These are phyloP conservation scores for Synaphobranchus kaupii DNA, from an alignment of 2,797 vertebrate species.

Conservation along the genomic window DNA sequence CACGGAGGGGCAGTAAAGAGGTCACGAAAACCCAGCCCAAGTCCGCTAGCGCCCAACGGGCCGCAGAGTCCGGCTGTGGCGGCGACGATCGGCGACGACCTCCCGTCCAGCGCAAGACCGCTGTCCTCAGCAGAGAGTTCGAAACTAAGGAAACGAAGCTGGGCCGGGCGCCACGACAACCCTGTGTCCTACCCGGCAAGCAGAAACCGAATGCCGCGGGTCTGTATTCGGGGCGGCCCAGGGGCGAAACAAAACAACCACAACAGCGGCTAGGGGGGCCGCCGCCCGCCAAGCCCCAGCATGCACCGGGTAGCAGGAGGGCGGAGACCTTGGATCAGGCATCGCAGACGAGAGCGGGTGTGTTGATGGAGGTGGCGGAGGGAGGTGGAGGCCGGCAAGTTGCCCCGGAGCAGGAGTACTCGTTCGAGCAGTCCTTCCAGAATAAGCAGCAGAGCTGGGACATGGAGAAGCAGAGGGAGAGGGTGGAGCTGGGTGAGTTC, in stretches of 20 bases:
- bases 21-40: slow-evolving; percentile 20
- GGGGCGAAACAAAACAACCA: neutral
- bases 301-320: slow-evolving; percentile 28
- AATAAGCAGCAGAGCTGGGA: slow-evolving; percentile 83
- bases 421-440: slow-evolving; percentile 84
- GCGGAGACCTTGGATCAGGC: neutral
- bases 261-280: slow-evolving; percentile 20
- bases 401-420: slow-evolving; percentile 57
- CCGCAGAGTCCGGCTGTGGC: slow-evolving; percentile 57
- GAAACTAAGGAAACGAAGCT: slow-evolving; percentile 59
- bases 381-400: neutral
- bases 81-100: slow-evolving; percentile 57
- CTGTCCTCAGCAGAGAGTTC: slow-evolving; percentile 72
- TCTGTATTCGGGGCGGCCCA: slow-evolving; percentile 19
- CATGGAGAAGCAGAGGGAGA: slow-evolving; percentile 78
- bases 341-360: slow-evolving; percentile 27
- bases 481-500: slow-evolving; percentile 91
- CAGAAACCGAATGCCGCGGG: slow-evolving; percentile 63
- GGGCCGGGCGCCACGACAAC: slow-evolving; percentile 36
- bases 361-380: neutral
- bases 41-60: slow-evolving; percentile 50
- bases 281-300: slow-evolving; percentile 21
- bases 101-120: slow-evolving; percentile 80
- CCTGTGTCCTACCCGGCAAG: slow-evolving; percentile 65
- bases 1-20: slow-evolving; percentile 50